Percentiles rank a stretch among this genome's conserved stretches.
These are phyloP conservation scores for Stichopus chloronotus DNA, from an alignment of 35 echinoderm and acorn worm species.

Conservation along the genomic window DNA sequence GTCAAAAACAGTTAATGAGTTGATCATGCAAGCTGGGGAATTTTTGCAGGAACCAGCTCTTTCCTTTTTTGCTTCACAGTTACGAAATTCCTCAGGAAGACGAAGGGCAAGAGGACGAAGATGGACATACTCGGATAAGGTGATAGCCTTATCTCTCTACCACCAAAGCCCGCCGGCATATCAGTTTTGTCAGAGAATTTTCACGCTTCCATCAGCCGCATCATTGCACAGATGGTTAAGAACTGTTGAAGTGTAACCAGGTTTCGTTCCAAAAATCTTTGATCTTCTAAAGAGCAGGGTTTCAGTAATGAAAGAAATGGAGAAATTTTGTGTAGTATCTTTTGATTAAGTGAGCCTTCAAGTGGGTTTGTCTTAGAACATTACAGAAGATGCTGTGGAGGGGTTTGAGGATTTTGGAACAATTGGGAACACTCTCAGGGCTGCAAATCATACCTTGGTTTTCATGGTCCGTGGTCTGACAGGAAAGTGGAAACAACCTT, in stretches of 20 bases:
- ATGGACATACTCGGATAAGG: constrained; percentile 56
- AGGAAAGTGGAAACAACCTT: constrained; percentile 68
- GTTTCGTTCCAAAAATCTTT: constrained; percentile 55
- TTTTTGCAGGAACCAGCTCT: constrained; percentile 12
- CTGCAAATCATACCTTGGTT: constrained; percentile 66
- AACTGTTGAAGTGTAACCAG: constrained; percentile 37
- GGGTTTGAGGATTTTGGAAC: constrained; percentile 73
- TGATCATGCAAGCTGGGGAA: constrained; percentile 3
- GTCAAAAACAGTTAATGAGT: not conserved
- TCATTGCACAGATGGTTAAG: constrained; percentile 55
- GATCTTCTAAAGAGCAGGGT: constrained; percentile 59
- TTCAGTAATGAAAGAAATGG: constrained; percentile 35
- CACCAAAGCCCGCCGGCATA: constrained; percentile 73
- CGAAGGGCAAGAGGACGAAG: constrained; percentile 52
- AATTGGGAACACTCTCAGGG: constrained; percentile 20
- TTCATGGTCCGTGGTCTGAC: constrained; percentile 66
- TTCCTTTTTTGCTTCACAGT: constrained; percentile 58
- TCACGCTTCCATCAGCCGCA: constrained; percentile 50
- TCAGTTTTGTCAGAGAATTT: constrained; percentile 38
- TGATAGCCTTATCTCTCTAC: constrained; percentile 57
- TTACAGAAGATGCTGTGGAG: constrained; percentile 63
- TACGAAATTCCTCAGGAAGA: constrained; percentile 19
- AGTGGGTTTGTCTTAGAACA: constrained; percentile 59
- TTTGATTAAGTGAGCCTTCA: constrained; percentile 60
- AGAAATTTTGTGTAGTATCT: constrained; percentile 55